phyloP scores from a whole-genome alignment of 2,888 invertebrate genomes.

The Arrhopalites spinosus region DNA sequence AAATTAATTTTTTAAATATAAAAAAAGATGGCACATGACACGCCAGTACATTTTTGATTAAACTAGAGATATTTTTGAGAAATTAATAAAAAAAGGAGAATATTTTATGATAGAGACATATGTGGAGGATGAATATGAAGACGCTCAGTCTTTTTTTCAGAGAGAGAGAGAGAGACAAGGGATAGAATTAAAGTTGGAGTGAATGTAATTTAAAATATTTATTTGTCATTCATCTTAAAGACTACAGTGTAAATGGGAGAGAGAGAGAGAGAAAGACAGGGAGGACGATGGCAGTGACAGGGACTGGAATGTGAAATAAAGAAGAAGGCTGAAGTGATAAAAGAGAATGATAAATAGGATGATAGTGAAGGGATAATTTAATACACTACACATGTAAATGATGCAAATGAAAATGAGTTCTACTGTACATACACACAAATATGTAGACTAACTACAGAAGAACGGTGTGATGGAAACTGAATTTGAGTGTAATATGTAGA shows the following conservation, averaged over 20 bases:
- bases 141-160: no score
- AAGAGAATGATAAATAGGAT: constrained; percentile 21
- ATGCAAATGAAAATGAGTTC: not conserved
- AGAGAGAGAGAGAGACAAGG: not conserved
- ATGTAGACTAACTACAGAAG: not conserved
- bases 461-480: not conserved
- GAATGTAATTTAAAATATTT: not conserved
- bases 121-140: no score
- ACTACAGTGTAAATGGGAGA: not conserved
- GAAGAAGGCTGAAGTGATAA: constrained; percentile 17
- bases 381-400: constrained; percentile 1
- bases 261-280: not conserved
- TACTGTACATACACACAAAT: not conserved
- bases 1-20: no score
- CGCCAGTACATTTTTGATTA: no score
- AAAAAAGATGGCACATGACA: no score
- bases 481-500: no score
- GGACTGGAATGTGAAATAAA: not conserved
- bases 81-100: no score
- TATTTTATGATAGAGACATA: no score
- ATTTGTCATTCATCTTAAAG: not conserved
- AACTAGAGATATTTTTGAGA: no score
- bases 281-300: not conserved
- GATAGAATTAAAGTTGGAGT: not conserved
- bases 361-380: constrained; percentile 24